Evolutionary conservation across 2,113 vertebrate species (phyloP).

Genomic region (Himantopus leucocephalus): DNA sequence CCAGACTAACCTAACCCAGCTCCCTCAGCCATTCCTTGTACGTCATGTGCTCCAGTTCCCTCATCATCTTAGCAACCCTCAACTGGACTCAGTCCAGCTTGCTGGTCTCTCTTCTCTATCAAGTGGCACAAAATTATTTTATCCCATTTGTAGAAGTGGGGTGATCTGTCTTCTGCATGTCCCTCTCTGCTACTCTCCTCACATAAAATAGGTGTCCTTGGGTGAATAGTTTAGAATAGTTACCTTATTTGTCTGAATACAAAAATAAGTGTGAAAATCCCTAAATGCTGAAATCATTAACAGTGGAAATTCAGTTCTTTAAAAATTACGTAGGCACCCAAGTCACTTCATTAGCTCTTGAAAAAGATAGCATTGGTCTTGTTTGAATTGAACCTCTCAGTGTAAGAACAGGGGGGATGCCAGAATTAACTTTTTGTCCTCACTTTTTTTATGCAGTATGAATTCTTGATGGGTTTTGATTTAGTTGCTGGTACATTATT

Average conservation of each 20-base stretch:
- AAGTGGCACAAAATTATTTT: background rate
- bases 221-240: background rate
- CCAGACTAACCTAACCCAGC: background rate
- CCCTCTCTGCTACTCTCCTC: background rate
- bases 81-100: background rate
- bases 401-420: background rate
- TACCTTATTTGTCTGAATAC: background rate
- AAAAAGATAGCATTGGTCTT: background rate
- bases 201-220: background rate
- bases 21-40: background rate
- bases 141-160: background rate
- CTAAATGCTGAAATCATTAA: background rate
- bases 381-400: background rate
- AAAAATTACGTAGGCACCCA: background rate
- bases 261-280: background rate
- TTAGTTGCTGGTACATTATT: constrained; percentile 53
- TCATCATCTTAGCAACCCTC: background rate
- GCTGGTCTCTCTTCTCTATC: background rate
- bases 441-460: background rate
- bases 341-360: background rate
- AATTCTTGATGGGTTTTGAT: constrained; percentile 48
- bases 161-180: background rate
- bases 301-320: background rate
- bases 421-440: constrained; percentile 32
- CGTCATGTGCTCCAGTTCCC: rapidly evolving